phyloP scores from a whole-genome alignment of 2,797 vertebrate species.

The Lepus townsendii region DNA sequence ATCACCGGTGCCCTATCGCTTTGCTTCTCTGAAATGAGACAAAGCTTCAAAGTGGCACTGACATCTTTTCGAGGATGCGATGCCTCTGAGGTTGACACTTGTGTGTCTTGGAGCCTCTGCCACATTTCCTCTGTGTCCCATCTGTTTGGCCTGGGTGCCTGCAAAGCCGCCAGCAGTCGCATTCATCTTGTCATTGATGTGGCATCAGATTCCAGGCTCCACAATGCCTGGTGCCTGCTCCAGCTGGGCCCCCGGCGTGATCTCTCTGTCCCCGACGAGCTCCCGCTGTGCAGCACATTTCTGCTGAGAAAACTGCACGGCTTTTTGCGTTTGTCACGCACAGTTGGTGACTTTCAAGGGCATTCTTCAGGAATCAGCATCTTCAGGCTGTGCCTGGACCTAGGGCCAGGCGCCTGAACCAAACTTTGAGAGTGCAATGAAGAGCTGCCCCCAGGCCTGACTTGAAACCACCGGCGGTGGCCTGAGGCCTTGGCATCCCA shows the following conservation, averaged over 20 bases:
- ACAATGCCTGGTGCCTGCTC: background rate
- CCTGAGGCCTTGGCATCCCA: background rate
- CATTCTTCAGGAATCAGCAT: background rate
- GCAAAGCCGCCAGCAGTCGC: background rate
- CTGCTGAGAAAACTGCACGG: background rate
- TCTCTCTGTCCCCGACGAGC: background rate
- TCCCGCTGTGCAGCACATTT: background rate
- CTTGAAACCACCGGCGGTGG: background rate
- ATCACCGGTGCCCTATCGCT: background rate
- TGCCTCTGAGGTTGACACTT: background rate
- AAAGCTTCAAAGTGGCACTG: background rate
- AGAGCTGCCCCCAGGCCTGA: background rate
- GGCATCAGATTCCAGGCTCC: slow-evolving; percentile 6
- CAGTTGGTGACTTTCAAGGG: background rate
- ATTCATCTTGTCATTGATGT: background rate
- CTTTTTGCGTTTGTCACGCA: background rate
- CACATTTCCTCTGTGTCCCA: background rate
- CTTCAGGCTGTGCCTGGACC: background rate
- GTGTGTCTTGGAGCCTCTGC: background rate
- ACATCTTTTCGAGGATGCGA: background rate
- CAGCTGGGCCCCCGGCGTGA: background rate
- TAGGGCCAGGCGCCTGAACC: background rate
- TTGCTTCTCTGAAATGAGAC: background rate
- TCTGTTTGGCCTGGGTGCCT: slow-evolving; percentile 18
- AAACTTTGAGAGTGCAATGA: background rate